A percentile compares a stretch with the other conserved stretches of the same genome.
Conservation (phyloP, 2,888 invertebrate species). For the Zaprionus obscuricornis region DNA sequence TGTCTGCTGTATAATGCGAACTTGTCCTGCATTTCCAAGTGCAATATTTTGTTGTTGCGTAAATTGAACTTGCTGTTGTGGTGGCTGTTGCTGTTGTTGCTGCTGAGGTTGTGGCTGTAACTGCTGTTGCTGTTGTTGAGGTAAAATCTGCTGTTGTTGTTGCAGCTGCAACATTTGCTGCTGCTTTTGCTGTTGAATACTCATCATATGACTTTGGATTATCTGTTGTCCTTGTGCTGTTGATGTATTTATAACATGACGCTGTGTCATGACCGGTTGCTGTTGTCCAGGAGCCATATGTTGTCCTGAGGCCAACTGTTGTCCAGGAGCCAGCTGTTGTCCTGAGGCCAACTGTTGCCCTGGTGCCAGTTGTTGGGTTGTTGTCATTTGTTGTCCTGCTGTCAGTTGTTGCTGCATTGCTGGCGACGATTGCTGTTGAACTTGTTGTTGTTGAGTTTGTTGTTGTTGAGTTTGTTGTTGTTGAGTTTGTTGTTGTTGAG, state of each 20-base stretch:
- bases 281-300: slow-evolving; percentile 35
- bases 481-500: slow-evolving; percentile 26
- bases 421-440: slow-evolving; percentile 23
- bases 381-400: slow-evolving; percentile 42
- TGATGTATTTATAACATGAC: slow-evolving; percentile 82
- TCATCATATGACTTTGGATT: slow-evolving; percentile 83
- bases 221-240: slow-evolving; percentile 83
- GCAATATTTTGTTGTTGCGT: slow-evolving; percentile 70
- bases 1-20: slow-evolving; percentile 69
- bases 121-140: slow-evolving; percentile 44
- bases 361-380: slow-evolving; percentile 45
- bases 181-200: slow-evolving; percentile 79
- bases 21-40: slow-evolving; percentile 57
- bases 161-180: slow-evolving; percentile 76
- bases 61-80: slow-evolving; percentile 71
- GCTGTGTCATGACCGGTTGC: slow-evolving; percentile 80
- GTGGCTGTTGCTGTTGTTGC: slow-evolving; percentile 56
- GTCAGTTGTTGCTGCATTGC: slow-evolving; percentile 29
- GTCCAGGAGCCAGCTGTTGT: slow-evolving; percentile 49
- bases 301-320: too few species aligned
- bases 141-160: slow-evolving; percentile 28
- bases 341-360: slow-evolving; percentile 42
- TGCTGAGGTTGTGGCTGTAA: slow-evolving; percentile 23
- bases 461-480: slow-evolving; percentile 35
- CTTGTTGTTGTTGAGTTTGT: slow-evolving; percentile 30